phyloP scores from a whole-genome alignment of 2,113 vertebrate genomes.

The Cyrtonyx montezumae region DNA sequence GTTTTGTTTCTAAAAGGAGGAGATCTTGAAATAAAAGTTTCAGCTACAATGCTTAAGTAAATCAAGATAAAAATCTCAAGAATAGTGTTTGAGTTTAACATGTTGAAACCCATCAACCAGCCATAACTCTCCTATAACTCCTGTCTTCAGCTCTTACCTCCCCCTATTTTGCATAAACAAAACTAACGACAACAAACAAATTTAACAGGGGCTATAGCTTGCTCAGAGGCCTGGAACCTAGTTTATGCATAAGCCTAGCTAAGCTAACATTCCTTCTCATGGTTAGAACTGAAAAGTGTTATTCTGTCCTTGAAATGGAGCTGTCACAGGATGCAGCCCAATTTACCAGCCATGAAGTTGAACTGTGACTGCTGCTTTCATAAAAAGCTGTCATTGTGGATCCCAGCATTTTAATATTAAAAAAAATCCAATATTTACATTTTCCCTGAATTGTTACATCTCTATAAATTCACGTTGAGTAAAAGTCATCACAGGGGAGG shows the following conservation, averaged over 20 bases:
- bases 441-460: slow-evolving; percentile 47
- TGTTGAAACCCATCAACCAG: neutral
- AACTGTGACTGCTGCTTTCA: slow-evolving; percentile 57
- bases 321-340: slow-evolving; percentile 25
- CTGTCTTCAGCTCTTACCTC: neutral
- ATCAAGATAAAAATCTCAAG: neutral
- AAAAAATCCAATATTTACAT: slow-evolving; percentile 54
- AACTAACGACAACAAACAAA: neutral
- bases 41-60: neutral
- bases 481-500: neutral
- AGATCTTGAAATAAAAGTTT: neutral
- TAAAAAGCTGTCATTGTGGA: slow-evolving; percentile 59
- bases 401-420: slow-evolving; percentile 12
- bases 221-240: neutral
- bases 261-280: neutral
- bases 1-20: slow-evolving; percentile 13
- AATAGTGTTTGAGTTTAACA: neutral
- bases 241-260: neutral
- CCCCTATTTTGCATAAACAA: neutral
- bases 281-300: neutral
- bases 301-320: slow-evolving; percentile 3
- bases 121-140: neutral
- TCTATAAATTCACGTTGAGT: neutral
- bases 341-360: slow-evolving; percentile 22
- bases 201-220: neutral